Evolutionary conservation across 2,113 vertebrate genomes (phyloP), one percentile per base, ranked within the genome.

Genomic region (Pluvianellus socialis): DNA sequence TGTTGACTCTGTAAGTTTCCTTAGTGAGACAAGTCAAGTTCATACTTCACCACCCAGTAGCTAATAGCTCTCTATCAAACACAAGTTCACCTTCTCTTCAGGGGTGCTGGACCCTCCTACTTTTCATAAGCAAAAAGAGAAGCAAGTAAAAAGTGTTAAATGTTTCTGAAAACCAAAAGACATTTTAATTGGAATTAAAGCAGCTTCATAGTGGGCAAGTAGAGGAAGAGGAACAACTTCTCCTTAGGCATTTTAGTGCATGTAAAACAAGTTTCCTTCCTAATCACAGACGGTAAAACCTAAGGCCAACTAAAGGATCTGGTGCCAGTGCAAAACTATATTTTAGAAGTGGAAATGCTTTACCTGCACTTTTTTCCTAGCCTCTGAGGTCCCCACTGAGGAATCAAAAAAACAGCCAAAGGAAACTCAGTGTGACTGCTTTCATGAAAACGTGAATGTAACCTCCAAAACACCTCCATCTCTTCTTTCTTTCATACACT

Each of bases 1-100:
- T 81, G 94, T 72, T 96, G 95, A 94, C 85, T 96, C 94, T 96
- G 94, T 92, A 95, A 94, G 87, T 94, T 97, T 96, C 85, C 94
- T 95, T 95, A 95, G 94, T 55, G 72, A 97, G 82, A 94, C 79
- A 92, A 82, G 95, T 85, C 35, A 12, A 97, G 91, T 97, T 98
- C 96, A 97, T 93, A 97, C 91, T 91, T 96, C 86, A 87, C 92
- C 92, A 96, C 84, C 55, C 28, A 11, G 80, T 85, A 93, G 95
- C 79, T 77, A 97, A 96, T 62, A 97, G 73, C 45, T 94, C 56
- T 88, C 86, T 91, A 67, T 86, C 53, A 94, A 94, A 84, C 68
- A 94, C 80, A 93, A 45, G 67, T 53, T 94, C 87, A 82, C 75
- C 90, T 97, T 95, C 92, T 96, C 93, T 93, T 95, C 67, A 62